Evolutionary conservation across 2,113 vertebrate genomes (phyloP).

Genomic region (Caranx melampygus): DNA sequence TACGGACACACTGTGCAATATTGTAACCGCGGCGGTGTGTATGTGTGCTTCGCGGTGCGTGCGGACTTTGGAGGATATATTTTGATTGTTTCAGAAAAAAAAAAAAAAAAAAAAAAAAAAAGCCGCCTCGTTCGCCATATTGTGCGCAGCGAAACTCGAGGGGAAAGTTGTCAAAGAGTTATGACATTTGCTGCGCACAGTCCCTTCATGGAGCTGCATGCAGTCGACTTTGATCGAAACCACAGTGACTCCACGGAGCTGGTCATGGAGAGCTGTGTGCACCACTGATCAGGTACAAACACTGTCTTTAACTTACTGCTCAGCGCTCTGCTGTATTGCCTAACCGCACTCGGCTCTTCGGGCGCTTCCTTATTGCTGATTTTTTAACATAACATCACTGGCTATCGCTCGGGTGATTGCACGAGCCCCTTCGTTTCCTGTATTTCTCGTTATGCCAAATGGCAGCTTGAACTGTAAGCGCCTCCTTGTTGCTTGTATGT

Average conservation of each 20-base stretch:
- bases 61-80: constrained; percentile 42
- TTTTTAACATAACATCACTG: constrained; percentile 63
- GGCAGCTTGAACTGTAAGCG: constrained; percentile 67
- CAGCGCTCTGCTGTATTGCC: constrained; percentile 30
- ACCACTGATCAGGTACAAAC: constrained; percentile 68
- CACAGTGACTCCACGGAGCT: constrained; percentile 73
- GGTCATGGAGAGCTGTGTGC: constrained; percentile 56
- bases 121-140: constrained; percentile 65
- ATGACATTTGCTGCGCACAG: constrained; percentile 79
- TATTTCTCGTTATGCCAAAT: constrained; percentile 85
- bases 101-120: background rate
- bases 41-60: background rate
- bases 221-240: constrained; percentile 80
- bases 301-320: constrained; percentile 29
- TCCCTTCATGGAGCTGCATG: constrained; percentile 76
- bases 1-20: constrained; percentile 57
- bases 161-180: constrained; percentile 73
- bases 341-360: constrained; percentile 2
- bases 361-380: constrained; percentile 68
- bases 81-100: constrained; percentile 4
- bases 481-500: constrained; percentile 44
- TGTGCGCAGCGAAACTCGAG: constrained; percentile 68
- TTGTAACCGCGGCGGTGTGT: constrained; percentile 19
- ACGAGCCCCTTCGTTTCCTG: constrained; percentile 83
- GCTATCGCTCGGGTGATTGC: constrained; percentile 64